Conservation (phyloP, 2,888 invertebrate genomes). For the Carabus problematicus region DNA sequence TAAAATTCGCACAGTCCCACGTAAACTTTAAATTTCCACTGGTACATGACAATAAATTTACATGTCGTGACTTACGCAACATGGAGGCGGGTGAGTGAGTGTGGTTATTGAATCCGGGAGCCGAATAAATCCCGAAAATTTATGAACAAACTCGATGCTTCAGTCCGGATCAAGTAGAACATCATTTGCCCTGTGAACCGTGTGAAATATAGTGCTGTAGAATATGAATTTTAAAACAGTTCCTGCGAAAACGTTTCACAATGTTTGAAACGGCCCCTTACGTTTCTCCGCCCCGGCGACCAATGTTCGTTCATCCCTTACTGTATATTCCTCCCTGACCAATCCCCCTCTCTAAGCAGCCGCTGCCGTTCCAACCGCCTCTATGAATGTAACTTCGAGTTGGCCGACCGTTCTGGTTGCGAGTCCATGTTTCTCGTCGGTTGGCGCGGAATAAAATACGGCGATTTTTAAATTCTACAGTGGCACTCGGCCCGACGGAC, state of each 20-base stretch:
- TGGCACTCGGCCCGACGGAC: slow-evolving; percentile 21
- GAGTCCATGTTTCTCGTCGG: background rate
- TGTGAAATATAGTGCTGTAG: slow-evolving; percentile 42
- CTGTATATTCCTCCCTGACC: background rate
- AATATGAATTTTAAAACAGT: slow-evolving; percentile 42
- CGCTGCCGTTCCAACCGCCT: background rate
- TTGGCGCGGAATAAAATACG: slow-evolving; percentile 18
- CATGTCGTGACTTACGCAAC: too few species aligned
- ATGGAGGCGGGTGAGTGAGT: background rate
- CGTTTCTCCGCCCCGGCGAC: too few species aligned
- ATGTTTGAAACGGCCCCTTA: slow-evolving; percentile 12
- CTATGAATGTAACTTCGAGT: background rate
- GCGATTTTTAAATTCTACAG: slow-evolving; percentile 29
- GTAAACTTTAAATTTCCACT: too few species aligned
- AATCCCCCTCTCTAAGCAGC: background rate
- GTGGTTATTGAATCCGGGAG: slow-evolving; percentile 42
- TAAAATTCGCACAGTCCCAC: background rate
- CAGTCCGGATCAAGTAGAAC: slow-evolving; percentile 41
- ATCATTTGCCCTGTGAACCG: slow-evolving; percentile 42
- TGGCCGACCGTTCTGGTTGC: background rate
- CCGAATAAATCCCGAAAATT: slow-evolving; percentile 42
- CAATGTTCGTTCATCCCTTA: too few species aligned
- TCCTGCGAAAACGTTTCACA: slow-evolving; percentile 32
- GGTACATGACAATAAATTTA: too few species aligned
- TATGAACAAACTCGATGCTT: slow-evolving; percentile 42